phyloP scores from a whole-genome alignment of 2,797 vertebrate species.

The Anableps anableps region DNA sequence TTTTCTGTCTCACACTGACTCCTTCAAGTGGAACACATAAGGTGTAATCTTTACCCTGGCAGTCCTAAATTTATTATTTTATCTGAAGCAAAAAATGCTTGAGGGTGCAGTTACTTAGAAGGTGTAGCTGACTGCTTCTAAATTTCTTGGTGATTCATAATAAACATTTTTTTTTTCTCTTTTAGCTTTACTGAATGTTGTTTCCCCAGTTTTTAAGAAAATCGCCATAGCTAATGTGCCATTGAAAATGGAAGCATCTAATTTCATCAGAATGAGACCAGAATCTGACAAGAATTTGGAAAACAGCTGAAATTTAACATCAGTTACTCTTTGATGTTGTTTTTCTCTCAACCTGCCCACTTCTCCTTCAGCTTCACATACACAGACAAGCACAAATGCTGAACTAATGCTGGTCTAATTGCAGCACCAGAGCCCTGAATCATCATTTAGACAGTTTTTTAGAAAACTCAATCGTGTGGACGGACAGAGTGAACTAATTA shows the following conservation, averaged over 20 bases:
- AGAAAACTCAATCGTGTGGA: slow-evolving; percentile 82
- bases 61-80: slow-evolving; percentile 9
- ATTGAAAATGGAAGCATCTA: neutral
- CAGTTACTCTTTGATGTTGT: slow-evolving; percentile 16
- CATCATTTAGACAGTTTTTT: slow-evolving; percentile 77
- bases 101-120: slow-evolving; percentile 12
- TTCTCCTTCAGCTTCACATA: slow-evolving; percentile 38
- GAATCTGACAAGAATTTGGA: neutral
- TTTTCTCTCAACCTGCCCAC: slow-evolving; percentile 31
- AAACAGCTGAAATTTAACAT: slow-evolving; percentile 3
- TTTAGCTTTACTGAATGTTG: neutral
- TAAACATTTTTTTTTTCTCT: neutral
- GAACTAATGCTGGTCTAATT: slow-evolving; percentile 81
- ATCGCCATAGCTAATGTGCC: neutral
- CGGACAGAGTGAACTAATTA: slow-evolving; percentile 85
- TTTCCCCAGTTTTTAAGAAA: slow-evolving; percentile 3
- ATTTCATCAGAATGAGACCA: slow-evolving; percentile 4
- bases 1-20: neutral
- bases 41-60: neutral
- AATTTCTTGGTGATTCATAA: slow-evolving; percentile 3
- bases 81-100: slow-evolving; percentile 17
- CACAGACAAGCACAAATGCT: slow-evolving; percentile 58
- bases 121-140: slow-evolving; percentile 9
- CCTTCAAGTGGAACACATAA: neutral
- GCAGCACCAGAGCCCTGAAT: slow-evolving; percentile 73